Conservation (phyloP, 2,797 vertebrate species). For the Furcifer pardalis region DNA sequence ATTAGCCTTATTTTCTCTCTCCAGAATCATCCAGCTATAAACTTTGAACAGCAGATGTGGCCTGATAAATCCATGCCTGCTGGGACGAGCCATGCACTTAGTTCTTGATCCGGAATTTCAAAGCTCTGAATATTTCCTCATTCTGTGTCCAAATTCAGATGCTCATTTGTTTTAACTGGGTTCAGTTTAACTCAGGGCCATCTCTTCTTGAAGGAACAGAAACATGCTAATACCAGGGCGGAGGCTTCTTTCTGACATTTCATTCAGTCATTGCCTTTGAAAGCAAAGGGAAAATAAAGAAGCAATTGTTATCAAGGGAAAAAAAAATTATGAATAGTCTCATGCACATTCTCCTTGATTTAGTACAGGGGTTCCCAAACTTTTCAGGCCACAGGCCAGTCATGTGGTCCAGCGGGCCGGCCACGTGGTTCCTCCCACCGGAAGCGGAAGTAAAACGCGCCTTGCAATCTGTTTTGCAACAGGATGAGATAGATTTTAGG, state of each 20-base stretch:
- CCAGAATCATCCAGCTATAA: constrained; percentile 75
- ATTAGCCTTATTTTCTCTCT: constrained; percentile 64
- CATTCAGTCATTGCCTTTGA: constrained; percentile 71
- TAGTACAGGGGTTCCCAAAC: too few species aligned
- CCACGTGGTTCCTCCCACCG: too few species aligned
- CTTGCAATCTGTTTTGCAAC: too few species aligned
- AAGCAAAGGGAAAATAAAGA: constrained; percentile 54
- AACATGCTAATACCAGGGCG: constrained; percentile 51
- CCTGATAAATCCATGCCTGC: constrained; percentile 75
- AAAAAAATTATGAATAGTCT: constrained; percentile 22
- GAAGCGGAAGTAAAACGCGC: too few species aligned
- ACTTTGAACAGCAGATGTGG: constrained; percentile 73
- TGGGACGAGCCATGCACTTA: constrained; percentile 62
- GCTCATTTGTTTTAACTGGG: constrained; percentile 57
- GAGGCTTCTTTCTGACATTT: constrained; percentile 65
- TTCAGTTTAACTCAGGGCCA: constrained; percentile 51
- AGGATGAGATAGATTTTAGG: too few species aligned
- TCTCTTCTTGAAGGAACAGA: constrained; percentile 67
- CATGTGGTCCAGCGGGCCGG: too few species aligned
- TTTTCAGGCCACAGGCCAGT: too few species aligned
- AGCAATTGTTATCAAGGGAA: constrained; percentile 57
- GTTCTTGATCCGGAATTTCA: constrained; percentile 65
- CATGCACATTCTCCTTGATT: constrained; percentile 2
- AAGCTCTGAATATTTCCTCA: constrained; percentile 61
- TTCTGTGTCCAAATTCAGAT: constrained; percentile 45